Evolutionary conservation across 2,113 vertebrate genomes (phyloP), one percentile per base, ranked within the genome.

Genomic region (Rynchops niger): DNA sequence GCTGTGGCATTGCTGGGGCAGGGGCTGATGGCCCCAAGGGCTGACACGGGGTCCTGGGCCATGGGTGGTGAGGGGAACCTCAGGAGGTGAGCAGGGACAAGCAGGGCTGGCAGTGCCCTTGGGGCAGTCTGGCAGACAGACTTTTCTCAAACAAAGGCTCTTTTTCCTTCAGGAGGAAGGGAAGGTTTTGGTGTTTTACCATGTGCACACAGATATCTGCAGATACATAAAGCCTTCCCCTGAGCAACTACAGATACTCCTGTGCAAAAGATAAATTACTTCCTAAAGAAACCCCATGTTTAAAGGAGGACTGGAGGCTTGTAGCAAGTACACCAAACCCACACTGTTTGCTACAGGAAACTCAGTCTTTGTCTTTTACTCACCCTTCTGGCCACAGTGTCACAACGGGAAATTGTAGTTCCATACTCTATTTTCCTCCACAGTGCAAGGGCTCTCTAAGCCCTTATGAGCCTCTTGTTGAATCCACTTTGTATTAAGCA

Each of bases 31-130:
- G 56, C 45, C 38, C 56, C 7, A 3, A 36, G 9, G 32, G 20
- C 15, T 38, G 34, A 45, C 18, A 13, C 21, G 47, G 34, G 20
- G 36, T 25, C 42, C n/a, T 26, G 20, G 30, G 42, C 26, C 5
- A 1, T 9, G 25, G 38, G 25, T 0, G 0, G 5, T 19, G 10
- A 5, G 4, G 49, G 34, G 5, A 47, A 12, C 20, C 34, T 17
- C 21, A 2, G 8, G 42, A 9, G 1, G 5, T 47, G 49, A 43
- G 11, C 26, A 83, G 22, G 38, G 49, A 34, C 47, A 43, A 52
- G 32, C 18, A 65, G 55, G 59, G 43, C 18, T 88, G 74, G n/a
- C 0, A 0, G 32, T 15, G 66, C 12, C 32, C 66, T 27, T 74
- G 34, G 61, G 49, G 9, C 23, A 43, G 21, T 11, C 49, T 58